phyloP scores from a whole-genome alignment of 2,888 invertebrate species.

The Cosmopolites sordidus region DNA sequence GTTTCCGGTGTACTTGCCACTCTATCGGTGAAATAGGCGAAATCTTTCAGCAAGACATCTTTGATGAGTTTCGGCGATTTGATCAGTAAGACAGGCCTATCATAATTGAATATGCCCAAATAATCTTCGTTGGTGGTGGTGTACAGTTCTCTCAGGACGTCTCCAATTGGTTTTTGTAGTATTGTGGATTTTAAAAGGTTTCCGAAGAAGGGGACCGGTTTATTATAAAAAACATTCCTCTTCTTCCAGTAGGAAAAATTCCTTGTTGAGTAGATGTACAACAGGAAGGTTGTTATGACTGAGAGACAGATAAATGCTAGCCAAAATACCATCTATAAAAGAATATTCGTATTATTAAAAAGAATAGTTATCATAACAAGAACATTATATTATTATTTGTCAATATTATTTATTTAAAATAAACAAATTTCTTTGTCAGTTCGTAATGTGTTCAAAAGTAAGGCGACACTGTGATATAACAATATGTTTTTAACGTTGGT shows the following conservation, averaged over 20 bases:
- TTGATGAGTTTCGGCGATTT: slow-evolving; percentile 51
- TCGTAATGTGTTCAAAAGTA: too few relatives aligned
- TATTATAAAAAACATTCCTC: slow-evolving; percentile 29
- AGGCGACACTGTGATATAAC: too few relatives aligned
- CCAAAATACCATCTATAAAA: not conserved
- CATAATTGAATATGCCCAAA: slow-evolving; percentile 51
- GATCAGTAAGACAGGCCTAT: slow-evolving; percentile 49
- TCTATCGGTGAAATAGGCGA: slow-evolving; percentile 50
- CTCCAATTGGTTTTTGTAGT: slow-evolving; percentile 14
- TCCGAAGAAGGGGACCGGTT: slow-evolving; percentile 34
- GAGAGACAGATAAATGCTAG: not conserved
- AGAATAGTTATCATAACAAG: too few relatives aligned
- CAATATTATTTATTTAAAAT: too few relatives aligned
- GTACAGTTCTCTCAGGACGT: slow-evolving; percentile 12
- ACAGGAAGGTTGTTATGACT: not conserved
- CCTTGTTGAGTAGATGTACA: slow-evolving; percentile 32
- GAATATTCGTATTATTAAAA: not conserved
- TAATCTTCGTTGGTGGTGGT: slow-evolving; percentile 36
- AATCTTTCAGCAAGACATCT: slow-evolving; percentile 49
- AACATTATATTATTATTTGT: too few relatives aligned
- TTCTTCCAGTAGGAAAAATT: slow-evolving; percentile 36
- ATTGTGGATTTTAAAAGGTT: slow-evolving; percentile 25
- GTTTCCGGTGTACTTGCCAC: slow-evolving; percentile 46
- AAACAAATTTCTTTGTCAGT: too few relatives aligned
- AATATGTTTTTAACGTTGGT: too few relatives aligned